Base-by-base conservation (phyloP, 2,888 invertebrate genomes). In the Resseliella maxima region DNA sequence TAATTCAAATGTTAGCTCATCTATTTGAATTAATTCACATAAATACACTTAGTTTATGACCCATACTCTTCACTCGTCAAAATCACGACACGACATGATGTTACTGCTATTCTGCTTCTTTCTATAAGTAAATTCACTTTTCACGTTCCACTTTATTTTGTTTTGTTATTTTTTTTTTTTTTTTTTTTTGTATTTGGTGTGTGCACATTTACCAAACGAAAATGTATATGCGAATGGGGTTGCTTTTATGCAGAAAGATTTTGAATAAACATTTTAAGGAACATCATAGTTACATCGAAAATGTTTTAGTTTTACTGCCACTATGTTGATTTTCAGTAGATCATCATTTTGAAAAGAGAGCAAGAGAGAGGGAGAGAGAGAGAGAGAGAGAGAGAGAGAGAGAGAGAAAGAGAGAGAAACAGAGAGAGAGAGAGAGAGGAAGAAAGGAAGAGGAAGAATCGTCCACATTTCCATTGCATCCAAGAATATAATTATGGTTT, bases 231-330 rank as follows among this genome's bases (percentile, higher is more conserved):
- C 12, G 27, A 2, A 59, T 12, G 72, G 72, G 72, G 72, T 72
- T 72, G 18, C 27, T 12, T 59, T 59, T 24, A 27, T 50, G 50
- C 72, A 72, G 35, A 72, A 12, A 72, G 6, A 59, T 72, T 72
- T 31, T 18, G 35, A 72, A 72, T 72, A 31, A 72, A 72, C 72
- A 72, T 72, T 72, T 72, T 72, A 72, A 31, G 15, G 59, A 15
- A 35, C 3, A 31, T 31, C 2, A n/a, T n/a, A n/a, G n/a, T n/a
- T 31, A 83, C 83, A 83, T 83, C 38, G 38, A 83, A 83, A 83
- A 38, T 38, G 38, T 83, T 83, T 83, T 83, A 83, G 83, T 83
- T 83, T 83, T 38, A 38, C 38, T 83, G 83, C 38, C 38, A 38
- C 38, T n/a, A n/a, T n/a, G n/a, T n/a, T n/a, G n/a, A n/a, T n/a